phyloP scores from a whole-genome alignment of 2,888 invertebrate species.

The Amblyjoppa fuscipennis region DNA sequence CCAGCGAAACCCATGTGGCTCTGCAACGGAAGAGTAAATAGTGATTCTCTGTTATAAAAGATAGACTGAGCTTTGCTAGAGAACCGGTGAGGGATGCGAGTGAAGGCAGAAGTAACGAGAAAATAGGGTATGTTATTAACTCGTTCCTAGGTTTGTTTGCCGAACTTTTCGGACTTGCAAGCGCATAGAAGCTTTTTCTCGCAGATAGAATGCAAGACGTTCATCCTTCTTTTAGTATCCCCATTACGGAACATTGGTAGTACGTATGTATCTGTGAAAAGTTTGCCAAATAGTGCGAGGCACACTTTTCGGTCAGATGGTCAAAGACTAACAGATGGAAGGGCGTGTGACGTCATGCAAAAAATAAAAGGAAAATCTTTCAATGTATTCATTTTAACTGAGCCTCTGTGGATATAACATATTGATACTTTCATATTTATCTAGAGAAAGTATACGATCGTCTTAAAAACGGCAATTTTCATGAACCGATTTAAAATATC shows the following conservation, averaged over 20 bases:
- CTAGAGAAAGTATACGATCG: neutral
- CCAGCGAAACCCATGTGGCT: constrained; percentile 45
- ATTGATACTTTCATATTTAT: neutral
- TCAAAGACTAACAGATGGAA: neutral
- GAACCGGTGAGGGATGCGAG: constrained; percentile 30
- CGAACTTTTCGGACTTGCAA: constrained; percentile 35
- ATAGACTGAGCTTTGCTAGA: constrained; percentile 18
- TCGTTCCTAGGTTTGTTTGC: constrained; percentile 45
- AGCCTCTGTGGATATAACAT: too few species aligned
- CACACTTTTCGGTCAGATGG: neutral
- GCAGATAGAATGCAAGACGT: constrained; percentile 48
- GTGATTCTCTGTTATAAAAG: constrained; percentile 49
- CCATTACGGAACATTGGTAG: constrained; percentile 1
- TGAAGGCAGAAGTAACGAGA: constrained; percentile 54
- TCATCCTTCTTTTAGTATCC: constrained; percentile 49
- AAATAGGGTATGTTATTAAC: constrained; percentile 60
- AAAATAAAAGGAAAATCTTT: neutral
- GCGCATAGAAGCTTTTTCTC: constrained; percentile 15
- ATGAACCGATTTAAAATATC: neutral
- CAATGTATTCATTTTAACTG: too few species aligned
- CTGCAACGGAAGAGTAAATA: constrained; percentile 59
- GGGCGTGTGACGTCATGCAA: neutral
- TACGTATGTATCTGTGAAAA: constrained; percentile 36
- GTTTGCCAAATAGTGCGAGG: neutral
- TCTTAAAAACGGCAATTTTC: neutral